phyloP scores from a whole-genome alignment of 2,888 invertebrate species.

The Teleogryllus oceanicus region DNA sequence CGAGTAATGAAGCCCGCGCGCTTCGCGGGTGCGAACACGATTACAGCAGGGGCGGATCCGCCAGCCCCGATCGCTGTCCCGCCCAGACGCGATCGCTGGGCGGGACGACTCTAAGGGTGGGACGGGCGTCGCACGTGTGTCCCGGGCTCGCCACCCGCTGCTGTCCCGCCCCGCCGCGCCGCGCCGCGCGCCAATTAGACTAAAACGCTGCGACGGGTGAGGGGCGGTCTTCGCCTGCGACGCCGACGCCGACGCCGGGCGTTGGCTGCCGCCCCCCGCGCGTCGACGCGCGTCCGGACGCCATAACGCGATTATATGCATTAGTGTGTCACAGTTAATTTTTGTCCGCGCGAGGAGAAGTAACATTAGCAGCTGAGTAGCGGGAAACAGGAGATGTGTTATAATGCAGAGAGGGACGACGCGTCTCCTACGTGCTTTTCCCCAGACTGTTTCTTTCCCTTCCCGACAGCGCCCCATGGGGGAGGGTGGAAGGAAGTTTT shows the following conservation, averaged over 20 bases:
- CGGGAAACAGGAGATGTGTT: slow-evolving; percentile 24
- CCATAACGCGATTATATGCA: slow-evolving; percentile 46
- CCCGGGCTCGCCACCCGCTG: no score
- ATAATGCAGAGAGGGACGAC: neutral
- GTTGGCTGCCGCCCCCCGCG: slow-evolving; percentile 26
- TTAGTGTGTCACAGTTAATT: slow-evolving; percentile 46
- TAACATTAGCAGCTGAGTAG: slow-evolving; percentile 22
- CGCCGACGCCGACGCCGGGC: neutral
- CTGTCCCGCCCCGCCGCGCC: no score
- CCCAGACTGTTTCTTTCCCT: neutral
- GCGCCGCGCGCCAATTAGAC: slow-evolving; percentile 34
- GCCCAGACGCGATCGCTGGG: no score
- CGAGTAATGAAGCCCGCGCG: no score
- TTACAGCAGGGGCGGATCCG: no score
- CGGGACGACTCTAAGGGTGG: no score
- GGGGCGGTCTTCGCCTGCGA: neutral
- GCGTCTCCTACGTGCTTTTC: neutral
- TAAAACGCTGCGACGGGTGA: slow-evolving; percentile 35
- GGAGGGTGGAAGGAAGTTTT: neutral
- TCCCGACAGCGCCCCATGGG: neutral
- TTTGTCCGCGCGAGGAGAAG: slow-evolving; percentile 39
- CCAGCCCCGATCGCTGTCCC: no score
- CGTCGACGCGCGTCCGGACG: slow-evolving; percentile 35
- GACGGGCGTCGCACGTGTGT: no score
- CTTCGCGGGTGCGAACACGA: no score